A percentile compares a stretch with the other conserved stretches of the same genome.
Evolutionary conservation across 1,140 invertebrate genomes (phyloP).

Genomic region (Drosophila sucinea): DNA sequence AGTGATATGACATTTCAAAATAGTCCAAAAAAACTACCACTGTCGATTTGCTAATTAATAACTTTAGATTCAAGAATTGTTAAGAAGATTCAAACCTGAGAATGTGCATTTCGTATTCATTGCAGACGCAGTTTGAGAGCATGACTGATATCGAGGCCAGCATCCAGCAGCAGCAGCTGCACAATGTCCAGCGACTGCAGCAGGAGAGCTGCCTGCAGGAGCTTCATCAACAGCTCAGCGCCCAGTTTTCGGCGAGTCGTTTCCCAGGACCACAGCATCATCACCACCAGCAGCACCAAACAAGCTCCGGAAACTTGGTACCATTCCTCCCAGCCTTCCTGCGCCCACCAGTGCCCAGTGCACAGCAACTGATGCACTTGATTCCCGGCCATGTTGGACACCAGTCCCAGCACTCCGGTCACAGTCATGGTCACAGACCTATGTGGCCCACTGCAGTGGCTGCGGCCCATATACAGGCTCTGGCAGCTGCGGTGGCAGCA

Average conservation of each 20-base stretch:
- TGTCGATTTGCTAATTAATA: not conserved
- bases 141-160: constrained; percentile 69
- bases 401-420: constrained; percentile 34
- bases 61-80: not conserved
- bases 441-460: constrained; percentile 77
- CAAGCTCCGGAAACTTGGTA: constrained; percentile 44
- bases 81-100: not conserved
- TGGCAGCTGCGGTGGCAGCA: constrained; percentile 71
- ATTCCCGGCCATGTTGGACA: constrained; percentile 35
- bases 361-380: constrained; percentile 52
- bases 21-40: too few relatives aligned
- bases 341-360: constrained; percentile 45
- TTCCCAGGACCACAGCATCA: constrained; percentile 34
- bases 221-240: constrained; percentile 63
- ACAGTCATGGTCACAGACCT: constrained; percentile 38
- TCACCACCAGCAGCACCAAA: constrained; percentile 41
- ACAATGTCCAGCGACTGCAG: constrained; percentile 60
- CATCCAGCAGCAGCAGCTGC: constrained; percentile 60
- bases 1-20: too few relatives aligned
- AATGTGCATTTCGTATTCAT: not conserved
- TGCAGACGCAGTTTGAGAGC: constrained; percentile 59
- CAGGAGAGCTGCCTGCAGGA: constrained; percentile 68
- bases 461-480: constrained; percentile 77
- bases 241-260: constrained; percentile 43
- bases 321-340: constrained; percentile 72